Evolutionary conservation across 2,888 invertebrate genomes (phyloP), one percentile per base, ranked within the genome.

Genomic region (Yponomeuta malinellus): DNA sequence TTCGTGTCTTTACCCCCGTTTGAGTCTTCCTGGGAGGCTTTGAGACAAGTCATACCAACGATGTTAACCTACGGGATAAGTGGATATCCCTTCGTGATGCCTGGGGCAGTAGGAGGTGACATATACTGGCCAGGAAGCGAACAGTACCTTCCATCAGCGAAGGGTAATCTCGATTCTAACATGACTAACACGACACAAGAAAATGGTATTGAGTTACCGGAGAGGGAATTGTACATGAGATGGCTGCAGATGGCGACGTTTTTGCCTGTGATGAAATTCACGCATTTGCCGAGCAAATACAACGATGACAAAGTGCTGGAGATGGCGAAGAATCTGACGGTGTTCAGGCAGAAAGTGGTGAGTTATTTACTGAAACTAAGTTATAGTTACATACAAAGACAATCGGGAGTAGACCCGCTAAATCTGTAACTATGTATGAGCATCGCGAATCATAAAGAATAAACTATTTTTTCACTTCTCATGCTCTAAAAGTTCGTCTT

Each of bases 31-130:
- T 99, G 99, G 99, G 95, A 95, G 70, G 97, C 97, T 0, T 88
- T 98, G 29, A 93, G 94, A 73, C 94, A 95, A 10, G 95, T 98
- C 0, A 96, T 99, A 76, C 97, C 98, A 0, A 96, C 97, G 0
- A 95, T 97, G 72, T 86, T 98, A 33, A 96, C 96, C 0, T 96
- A 98, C 76, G 98, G 98, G 0, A 94, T 98, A 33, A 95, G 97
- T 70, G 99, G 99, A 0, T 98, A 96, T 86, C 98, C 98, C 0
- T 98, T 98, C 78, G 94, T 98, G 66, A 95, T 98, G 92, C 97
- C 98, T 0, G 98, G 98, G 0, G 96, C 98, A 5, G 97, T 99
- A 0, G 99, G 99, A 0, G 99, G 98, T 0, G 97, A 98, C 78
- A 96, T 95, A 65, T 93, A 95, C 69, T 91, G 95, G 74, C 94